These are phyloP conservation scores for Callorhinus ursinus DNA, from an alignment of 2,113 vertebrate genomes.

Conservation along the genomic window DNA sequence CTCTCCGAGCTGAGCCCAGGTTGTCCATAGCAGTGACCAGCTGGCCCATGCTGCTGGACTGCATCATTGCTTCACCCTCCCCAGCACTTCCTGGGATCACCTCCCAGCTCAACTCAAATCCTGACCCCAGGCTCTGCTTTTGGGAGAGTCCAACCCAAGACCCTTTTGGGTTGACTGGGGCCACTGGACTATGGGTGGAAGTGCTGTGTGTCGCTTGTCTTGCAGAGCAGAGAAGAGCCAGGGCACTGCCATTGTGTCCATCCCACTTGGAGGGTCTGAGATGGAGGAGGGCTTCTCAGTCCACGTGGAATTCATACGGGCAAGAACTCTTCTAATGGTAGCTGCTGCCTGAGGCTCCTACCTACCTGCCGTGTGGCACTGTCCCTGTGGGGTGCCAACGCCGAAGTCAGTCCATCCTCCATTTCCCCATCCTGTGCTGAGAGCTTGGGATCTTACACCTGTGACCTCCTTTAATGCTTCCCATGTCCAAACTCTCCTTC, in stretches of 20 bases:
- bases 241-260: background rate
- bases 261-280: background rate
- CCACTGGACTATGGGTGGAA: background rate
- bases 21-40: background rate
- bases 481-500: background rate
- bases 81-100: background rate
- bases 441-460: background rate
- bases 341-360: too few species aligned
- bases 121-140: background rate
- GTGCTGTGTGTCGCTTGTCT: background rate
- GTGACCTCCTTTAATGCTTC: background rate
- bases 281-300: background rate
- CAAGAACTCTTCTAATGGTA: background rate
- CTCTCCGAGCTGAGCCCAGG: background rate
- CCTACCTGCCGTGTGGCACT: background rate
- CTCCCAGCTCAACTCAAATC: background rate
- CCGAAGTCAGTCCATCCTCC: background rate
- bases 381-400: background rate
- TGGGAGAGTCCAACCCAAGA: background rate
- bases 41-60: rapidly evolving
- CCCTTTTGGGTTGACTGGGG: background rate
- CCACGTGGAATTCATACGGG: background rate
- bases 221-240: background rate
- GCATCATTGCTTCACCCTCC: background rate
- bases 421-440: background rate